Evolutionary conservation across 2,797 vertebrate species (phyloP), one percentile per base, ranked within the genome.

Genomic region (Emys orbicularis): DNA sequence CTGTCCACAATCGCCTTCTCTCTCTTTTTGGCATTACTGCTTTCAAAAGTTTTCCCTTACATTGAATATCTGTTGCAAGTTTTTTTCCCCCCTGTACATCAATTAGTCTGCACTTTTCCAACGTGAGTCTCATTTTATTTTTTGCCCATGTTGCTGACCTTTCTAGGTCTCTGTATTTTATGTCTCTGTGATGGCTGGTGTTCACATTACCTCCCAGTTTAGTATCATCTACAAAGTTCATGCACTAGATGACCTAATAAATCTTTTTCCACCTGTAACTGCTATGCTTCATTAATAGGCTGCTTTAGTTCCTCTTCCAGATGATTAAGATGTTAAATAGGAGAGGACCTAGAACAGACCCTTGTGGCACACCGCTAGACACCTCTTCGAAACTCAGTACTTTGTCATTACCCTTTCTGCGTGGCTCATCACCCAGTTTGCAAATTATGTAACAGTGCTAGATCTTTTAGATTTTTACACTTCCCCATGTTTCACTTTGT

Each of bases 21-120:
- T n/a, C 6, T 19, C n/a, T 54, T 34, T 37, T 68, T 68, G 65
- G n/a, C 65, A 68, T 68, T 68, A 37, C 34, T 37, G 18, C 65
- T 68, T 68, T 37, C n/a, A 37, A 21, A 68, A n/a, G 65, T 34
- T 68, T 37, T 16, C 65, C n/a, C n/a, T 68, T 34, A 16, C n/a
- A 37, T 68, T 68, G 65, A 68, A 37, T n/a, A 68, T n/a, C 34
- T 68, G 8, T 37, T 68, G 5, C 23, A 56, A 27, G 54, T 56
- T 56, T 56, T 92, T 82, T 31, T 3, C 49, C n/a, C 9, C 1
- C 0, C 81, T 83, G 90, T 85, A 1, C 2, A 1, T 29, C 12
- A 29, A 59, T 59, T 59, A 59, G 27, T 59, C 27, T 59, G 41
- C 79, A 12, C 4, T 6, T 0, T 54, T 91, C 87, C 0, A 0